These are phyloP conservation scores for Xestia sexstrigata DNA, from an alignment of 2,888 invertebrate species.

Conservation along the genomic window DNA sequence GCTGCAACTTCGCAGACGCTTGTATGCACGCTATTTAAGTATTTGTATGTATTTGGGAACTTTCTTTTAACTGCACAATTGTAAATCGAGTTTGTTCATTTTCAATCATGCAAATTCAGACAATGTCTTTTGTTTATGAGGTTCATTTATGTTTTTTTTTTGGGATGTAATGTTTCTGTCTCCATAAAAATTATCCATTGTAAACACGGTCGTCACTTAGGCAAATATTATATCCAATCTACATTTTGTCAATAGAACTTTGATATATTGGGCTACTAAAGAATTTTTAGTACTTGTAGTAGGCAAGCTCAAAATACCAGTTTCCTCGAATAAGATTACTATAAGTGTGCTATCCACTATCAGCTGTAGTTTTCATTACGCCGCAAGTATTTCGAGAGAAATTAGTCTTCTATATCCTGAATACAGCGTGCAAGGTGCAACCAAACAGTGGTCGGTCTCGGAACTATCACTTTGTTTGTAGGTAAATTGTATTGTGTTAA, in stretches of 20 bases:
- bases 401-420: background rate
- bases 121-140: background rate
- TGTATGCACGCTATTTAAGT: conserved; percentile 27
- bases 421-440: background rate
- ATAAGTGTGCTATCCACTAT: background rate
- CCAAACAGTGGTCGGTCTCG: background rate
- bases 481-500: background rate
- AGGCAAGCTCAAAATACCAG: background rate
- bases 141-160: background rate
- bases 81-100: background rate
- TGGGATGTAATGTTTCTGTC: background rate
- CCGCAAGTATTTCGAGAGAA: background rate
- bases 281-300: too few species aligned
- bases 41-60: conserved; percentile 6
- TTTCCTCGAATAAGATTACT: background rate
- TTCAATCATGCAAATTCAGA: background rate
- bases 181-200: background rate
- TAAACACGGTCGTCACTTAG: too few species aligned
- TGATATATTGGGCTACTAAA: background rate
- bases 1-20: conserved; percentile 73
- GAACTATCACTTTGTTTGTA: background rate
- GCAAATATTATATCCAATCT: conserved; percentile 2
- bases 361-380: background rate
- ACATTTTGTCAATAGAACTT: conserved; percentile 15
- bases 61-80: background rate